Evolutionary conservation across 1,140 invertebrate species (phyloP), one percentile per base, ranked within the genome.

Genomic region (Caenorhabditis remanei): DNA sequence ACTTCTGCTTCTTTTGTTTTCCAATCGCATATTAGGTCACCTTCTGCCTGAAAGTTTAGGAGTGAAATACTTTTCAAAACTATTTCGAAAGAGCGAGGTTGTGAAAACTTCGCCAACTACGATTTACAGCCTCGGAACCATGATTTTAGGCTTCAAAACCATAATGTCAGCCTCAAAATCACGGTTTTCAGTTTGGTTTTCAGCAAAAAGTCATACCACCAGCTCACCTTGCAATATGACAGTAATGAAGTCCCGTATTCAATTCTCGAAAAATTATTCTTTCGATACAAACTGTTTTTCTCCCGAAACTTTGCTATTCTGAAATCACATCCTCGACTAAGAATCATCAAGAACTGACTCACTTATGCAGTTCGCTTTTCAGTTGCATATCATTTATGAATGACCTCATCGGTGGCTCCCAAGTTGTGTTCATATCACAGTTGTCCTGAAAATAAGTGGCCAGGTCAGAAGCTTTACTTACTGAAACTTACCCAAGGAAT

Each of bases 351-450:
- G 21, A 5, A 24, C 21, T 24, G 19, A 79, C 71, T 24, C 13
- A 79, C 71, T 79, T 79, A 6, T 21, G 9, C 50, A 79, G 71
- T 50, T 79, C 71, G 21, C 46, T 79, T 32, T 43, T 79, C 14
- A 79, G 13, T n/a, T 79, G 71, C n/a, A 79, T 32, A 4, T 79
- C n/a, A 24, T 79, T 79, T 24, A 79, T 50, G 14, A 79, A 79
- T 21, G 71, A 9, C 53, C 43, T 13, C 71, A 53, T 79, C 13
- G 46, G 19, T 16, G 46, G 71, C 24, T 48, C 43, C 71, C 71
- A 79, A 2, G 71, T 79, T 9, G 53, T 79, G n/a, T 79, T 79
- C 71, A 79, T 53, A 13, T 79, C 71, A 50, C 71, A 79, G n/a
- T 79, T 79, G 21, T 79, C 71, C 71, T 79, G 13, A 1, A 79